Evolutionary conservation across 2,888 invertebrate species (phyloP), one percentile per base, ranked within the genome.

Genomic region (Diloba caeruleocephala): DNA sequence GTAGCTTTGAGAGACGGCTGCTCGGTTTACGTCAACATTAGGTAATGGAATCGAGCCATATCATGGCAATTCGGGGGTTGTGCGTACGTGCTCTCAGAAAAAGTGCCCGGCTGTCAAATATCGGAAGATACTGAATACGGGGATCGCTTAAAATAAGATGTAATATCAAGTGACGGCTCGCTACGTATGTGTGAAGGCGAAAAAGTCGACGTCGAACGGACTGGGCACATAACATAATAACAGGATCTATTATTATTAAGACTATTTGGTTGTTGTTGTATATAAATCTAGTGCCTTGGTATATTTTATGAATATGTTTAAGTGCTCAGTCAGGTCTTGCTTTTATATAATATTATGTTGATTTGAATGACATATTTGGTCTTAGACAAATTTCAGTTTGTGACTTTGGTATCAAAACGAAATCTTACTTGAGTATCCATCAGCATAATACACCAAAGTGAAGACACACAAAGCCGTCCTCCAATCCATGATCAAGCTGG

Each of bases 371-470:
- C 15, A 21, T 6, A 12, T 44, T 21, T 26, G 32, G 17, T 15
- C 13, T 19, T 25, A 13, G 13, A 7, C 23, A 4, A 23, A 10
- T 8, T 3, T 21, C 21, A 21, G 21, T 21, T n/a, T n/a, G 2
- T 3, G 3, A 25, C 19, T 28, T 23, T 29, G 21, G 33, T 7
- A 36, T 28, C 17, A 34, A 38, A 61, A 54, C 4, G 45, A 49
- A 25, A 28, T 76, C 92, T 91, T 81, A 94, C 93, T 93, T 68
- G 93, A 93, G 76, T 78, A 94, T 58, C 92, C 92, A 73, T 91
- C 89, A 64, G 85, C 88, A 70, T 83, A 86, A 55, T 84, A 83
- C 57, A 88, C 84, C 59, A 90, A 62, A 13, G 85, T 79, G 48
- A 89, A 78, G 53, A 82, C 68, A 52, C 89, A 63, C 32, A 91